These are phyloP conservation scores for Ypsolopha scabrella DNA, from an alignment of 2,888 invertebrate genomes.

Conservation along the genomic window DNA sequence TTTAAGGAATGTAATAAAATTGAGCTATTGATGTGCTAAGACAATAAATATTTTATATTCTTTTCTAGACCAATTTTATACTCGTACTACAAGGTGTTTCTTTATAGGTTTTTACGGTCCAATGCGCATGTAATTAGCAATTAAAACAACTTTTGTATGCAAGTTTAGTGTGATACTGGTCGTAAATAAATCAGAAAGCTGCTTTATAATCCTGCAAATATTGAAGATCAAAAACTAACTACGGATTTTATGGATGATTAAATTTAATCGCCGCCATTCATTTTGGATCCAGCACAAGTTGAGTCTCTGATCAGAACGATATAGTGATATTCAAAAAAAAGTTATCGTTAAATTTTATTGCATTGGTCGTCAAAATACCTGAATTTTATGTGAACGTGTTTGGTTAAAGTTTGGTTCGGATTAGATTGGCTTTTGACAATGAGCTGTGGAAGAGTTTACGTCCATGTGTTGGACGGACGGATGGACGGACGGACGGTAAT, in stretches of 20 bases:
- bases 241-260: slow-evolving; percentile 30
- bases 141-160: too few relatives aligned
- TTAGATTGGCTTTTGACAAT: slow-evolving; percentile 35
- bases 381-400: slow-evolving; percentile 32
- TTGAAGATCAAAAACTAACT: neutral
- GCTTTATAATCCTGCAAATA: neutral
- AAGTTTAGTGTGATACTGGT: neutral
- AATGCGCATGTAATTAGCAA: too few relatives aligned
- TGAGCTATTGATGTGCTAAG: too few relatives aligned
- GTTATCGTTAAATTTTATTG: slow-evolving; percentile 47
- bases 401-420: slow-evolving; percentile 26
- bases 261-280: slow-evolving; percentile 32
- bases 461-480: neutral
- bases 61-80: too few relatives aligned
- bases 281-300: slow-evolving; percentile 11
- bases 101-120: too few relatives aligned
- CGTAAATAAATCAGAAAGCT: neutral
- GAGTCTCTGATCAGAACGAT: slow-evolving; percentile 32
- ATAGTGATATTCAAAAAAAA: slow-evolving; percentile 29
- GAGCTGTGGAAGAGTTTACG: slow-evolving; percentile 9
- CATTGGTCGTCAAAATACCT: slow-evolving; percentile 17
- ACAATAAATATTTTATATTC: too few relatives aligned
- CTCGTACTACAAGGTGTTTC: too few relatives aligned
- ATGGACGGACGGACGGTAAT: neutral
- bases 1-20: too few relatives aligned